phyloP scores from a whole-genome alignment of 2,113 vertebrate species.

The Cyprinodon variegatus region DNA sequence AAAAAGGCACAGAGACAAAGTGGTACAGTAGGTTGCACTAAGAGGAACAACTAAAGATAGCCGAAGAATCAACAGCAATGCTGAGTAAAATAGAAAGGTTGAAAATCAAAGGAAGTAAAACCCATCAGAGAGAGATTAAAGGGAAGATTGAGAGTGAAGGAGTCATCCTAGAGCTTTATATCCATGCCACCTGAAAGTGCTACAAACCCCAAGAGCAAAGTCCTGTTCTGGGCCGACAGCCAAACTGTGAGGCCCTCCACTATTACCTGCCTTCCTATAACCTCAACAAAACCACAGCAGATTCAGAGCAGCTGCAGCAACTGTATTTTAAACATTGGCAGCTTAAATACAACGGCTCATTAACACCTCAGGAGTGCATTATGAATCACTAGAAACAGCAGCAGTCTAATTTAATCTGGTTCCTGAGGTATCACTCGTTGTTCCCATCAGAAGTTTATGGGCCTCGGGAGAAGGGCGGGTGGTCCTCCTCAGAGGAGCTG shows the following conservation, averaged over 20 bases:
- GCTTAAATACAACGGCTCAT: slow-evolving; percentile 64
- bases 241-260: slow-evolving; percentile 33
- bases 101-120: slow-evolving; percentile 20
- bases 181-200: slow-evolving; percentile 40
- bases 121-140: slow-evolving; percentile 21
- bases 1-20: background rate
- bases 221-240: slow-evolving; percentile 31
- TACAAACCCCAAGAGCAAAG: slow-evolving; percentile 34
- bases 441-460: slow-evolving; percentile 64
- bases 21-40: background rate
- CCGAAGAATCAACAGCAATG: slow-evolving; percentile 2
- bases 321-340: slow-evolving; percentile 67
- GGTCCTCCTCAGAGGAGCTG: slow-evolving; percentile 23
- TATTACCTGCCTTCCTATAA: slow-evolving; percentile 29
- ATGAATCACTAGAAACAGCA: slow-evolving; percentile 63
- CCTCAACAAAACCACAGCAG: slow-evolving; percentile 25
- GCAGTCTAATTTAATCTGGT: slow-evolving; percentile 52
- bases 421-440: slow-evolving; percentile 63
- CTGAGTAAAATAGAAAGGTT: slow-evolving; percentile 20
- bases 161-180: slow-evolving; percentile 3
- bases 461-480: slow-evolving; percentile 26
- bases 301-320: slow-evolving; percentile 65
- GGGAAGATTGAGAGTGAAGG: slow-evolving; percentile 28
- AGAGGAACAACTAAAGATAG: background rate
- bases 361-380: slow-evolving; percentile 66